Conservation (phyloP, 2,888 invertebrate species). For the Mantis religiosa region DNA sequence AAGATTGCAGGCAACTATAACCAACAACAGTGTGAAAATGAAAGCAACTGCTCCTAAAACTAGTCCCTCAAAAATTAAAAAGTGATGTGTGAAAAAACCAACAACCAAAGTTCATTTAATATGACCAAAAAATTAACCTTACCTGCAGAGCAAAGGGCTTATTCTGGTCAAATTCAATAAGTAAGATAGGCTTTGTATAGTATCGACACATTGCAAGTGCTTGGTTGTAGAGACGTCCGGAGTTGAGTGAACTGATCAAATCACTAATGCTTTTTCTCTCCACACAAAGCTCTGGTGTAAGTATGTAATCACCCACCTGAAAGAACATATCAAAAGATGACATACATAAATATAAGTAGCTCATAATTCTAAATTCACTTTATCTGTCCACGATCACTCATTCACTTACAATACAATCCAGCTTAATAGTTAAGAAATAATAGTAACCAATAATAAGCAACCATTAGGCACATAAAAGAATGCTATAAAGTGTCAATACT, state of each 20-base stretch:
- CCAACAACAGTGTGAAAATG: too few species aligned
- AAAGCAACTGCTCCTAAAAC: too few species aligned
- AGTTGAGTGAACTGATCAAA: constrained; percentile 90
- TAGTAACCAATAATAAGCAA: too few species aligned
- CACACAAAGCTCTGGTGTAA: constrained; percentile 93
- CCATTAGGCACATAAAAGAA: too few species aligned
- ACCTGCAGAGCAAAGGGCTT: constrained; percentile 88
- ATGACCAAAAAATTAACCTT: constrained; percentile 27
- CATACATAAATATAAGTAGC: background rate
- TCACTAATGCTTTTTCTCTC: constrained; percentile 96
- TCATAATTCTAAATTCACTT: background rate
- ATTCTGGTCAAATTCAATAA: constrained; percentile 95
- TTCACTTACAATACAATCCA: too few species aligned
- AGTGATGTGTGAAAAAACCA: too few species aligned
- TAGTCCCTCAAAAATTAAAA: too few species aligned
- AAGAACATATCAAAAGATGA: constrained; percentile 30
- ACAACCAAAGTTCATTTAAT: too few species aligned
- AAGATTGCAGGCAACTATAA: too few species aligned
- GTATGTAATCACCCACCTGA: constrained; percentile 94
- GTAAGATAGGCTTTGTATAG: constrained; percentile 81
- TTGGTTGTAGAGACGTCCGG: constrained; percentile 92
- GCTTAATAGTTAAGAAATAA: too few species aligned
- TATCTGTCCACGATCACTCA: too few species aligned
- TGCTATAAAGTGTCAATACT: too few species aligned
- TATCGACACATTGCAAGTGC: constrained; percentile 89